Conservation (phyloP, 2,113 vertebrate genomes). For the Pluvianellus socialis region DNA sequence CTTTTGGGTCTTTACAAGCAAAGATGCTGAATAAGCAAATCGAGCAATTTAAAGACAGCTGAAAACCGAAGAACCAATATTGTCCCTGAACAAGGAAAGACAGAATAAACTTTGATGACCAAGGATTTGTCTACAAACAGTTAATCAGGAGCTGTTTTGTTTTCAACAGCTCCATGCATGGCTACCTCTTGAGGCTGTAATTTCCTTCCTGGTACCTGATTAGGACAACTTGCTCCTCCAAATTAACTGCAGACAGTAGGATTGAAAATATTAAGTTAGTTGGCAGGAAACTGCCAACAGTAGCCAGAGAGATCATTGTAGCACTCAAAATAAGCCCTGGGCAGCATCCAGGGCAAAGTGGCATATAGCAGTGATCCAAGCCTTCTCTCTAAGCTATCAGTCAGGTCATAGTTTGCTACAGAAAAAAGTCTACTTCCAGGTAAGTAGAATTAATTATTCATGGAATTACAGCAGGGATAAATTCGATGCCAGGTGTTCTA, state of each 20-base stretch:
- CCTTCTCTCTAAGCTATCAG: not conserved
- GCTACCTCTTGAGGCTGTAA: not conserved
- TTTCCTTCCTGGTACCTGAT: not conserved
- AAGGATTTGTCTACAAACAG: not conserved
- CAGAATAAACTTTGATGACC: not conserved
- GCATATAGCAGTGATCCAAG: not conserved
- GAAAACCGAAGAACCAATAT: not conserved
- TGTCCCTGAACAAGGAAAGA: not conserved
- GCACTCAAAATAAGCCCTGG: not conserved
- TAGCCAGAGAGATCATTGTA: not conserved
- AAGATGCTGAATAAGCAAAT: not conserved
- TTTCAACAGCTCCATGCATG: not conserved
- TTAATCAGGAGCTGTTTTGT: not conserved
- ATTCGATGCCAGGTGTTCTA: not conserved
- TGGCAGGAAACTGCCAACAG: not conserved
- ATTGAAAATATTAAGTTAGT: not conserved
- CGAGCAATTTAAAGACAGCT: not conserved
- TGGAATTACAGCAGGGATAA: not conserved
- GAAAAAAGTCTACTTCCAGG: not conserved
- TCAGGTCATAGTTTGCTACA: not conserved
- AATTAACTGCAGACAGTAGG: slow-evolving; percentile 2
- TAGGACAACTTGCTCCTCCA: slow-evolving; percentile 1
- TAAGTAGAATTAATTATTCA: not conserved
- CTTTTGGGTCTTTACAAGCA: not conserved
- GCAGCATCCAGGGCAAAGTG: not conserved